Percentiles rank a stretch among this genome's conserved stretches.
Conservation (phyloP, 2,797 vertebrate species). For the Bradypodion pumilum region DNA sequence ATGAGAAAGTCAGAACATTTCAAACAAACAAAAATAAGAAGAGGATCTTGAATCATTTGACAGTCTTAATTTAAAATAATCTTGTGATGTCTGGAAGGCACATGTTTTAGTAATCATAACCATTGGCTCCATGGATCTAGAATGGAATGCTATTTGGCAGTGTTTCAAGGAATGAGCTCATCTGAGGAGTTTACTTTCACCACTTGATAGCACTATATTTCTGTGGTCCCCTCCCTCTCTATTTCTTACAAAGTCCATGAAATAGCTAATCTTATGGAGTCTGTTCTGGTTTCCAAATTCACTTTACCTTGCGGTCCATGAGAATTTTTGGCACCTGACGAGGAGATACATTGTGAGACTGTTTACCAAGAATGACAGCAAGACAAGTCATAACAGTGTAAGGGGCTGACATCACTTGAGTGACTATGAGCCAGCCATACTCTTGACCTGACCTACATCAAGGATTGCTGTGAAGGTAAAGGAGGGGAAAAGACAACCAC, state of each 20-base stretch:
- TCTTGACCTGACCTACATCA: no score
- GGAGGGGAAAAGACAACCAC: no score
- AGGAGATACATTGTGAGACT: background rate
- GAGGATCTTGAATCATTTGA: background rate
- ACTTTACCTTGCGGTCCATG: background rate
- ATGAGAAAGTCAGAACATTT: background rate
- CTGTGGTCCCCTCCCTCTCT: background rate
- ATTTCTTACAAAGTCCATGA: background rate
- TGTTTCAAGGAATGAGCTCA: constrained; percentile 20
- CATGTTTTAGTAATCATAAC: constrained; percentile 9
- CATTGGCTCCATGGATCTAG: constrained; percentile 13
- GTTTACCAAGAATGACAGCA: background rate
- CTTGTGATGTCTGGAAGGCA: constrained; percentile 29
- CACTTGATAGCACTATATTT: constrained; percentile 3
- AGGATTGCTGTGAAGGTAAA: no score
- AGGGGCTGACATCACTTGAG: background rate
- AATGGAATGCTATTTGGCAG: constrained; percentile 24
- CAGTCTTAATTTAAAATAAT: constrained; percentile 24
- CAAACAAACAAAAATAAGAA: background rate
- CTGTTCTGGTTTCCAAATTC: background rate
- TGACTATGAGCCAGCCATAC: no score
- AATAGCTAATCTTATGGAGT: background rate
- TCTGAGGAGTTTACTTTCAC: constrained; percentile 8
- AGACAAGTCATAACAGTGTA: background rate
- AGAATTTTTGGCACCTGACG: background rate